Percentiles rank a stretch among this genome's conserved stretches.
These are phyloP conservation scores for Thinocorus orbignyianus DNA, from an alignment of 2,113 vertebrate genomes.

Conservation along the genomic window DNA sequence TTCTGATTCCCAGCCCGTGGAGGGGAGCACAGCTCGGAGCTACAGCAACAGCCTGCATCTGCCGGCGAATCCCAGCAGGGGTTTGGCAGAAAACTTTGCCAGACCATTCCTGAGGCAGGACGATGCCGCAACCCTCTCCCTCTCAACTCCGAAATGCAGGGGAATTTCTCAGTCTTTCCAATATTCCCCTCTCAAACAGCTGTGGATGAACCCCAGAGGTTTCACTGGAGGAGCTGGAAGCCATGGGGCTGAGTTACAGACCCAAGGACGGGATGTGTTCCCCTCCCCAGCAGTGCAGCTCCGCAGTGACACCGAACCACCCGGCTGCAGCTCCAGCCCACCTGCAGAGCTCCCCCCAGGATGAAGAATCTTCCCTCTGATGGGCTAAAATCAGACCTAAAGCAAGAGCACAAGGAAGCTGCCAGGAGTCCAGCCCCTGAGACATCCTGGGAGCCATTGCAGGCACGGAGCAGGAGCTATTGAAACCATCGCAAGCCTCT, in stretches of 20 bases:
- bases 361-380: accelerated
- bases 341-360: neutral
- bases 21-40: neutral
- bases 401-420: neutral
- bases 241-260: neutral
- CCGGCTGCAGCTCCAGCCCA: neutral
- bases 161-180: neutral
- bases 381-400: neutral
- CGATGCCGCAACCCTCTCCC: neutral
- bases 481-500: neutral
- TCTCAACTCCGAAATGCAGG: neutral
- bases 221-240: neutral
- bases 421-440: neutral
- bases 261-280: accelerated
- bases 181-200: neutral
- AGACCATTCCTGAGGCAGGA: neutral
- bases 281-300: accelerated
- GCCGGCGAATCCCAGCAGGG: neutral
- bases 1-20: neutral
- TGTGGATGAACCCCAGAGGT: accelerated
- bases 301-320: accelerated
- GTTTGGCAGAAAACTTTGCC: neutral
- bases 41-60: neutral
- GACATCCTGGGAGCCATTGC: neutral
- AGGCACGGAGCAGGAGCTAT: neutral